Evolutionary conservation across 2,113 vertebrate genomes (phyloP).

Genomic region (Hyperoodon ampullatus): DNA sequence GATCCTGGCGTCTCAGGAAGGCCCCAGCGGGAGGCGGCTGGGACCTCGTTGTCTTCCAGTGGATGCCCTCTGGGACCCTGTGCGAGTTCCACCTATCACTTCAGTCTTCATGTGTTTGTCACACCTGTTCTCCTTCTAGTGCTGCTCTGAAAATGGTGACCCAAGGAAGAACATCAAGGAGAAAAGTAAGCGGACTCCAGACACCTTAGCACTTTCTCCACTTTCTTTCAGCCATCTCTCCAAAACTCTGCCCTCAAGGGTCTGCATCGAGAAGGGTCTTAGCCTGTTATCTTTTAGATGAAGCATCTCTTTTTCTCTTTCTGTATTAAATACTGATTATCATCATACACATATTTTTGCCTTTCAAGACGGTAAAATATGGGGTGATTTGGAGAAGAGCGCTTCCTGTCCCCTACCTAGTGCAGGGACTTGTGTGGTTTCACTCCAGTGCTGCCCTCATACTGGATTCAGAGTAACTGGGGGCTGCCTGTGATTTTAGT

Average conservation of each 20-base stretch:
- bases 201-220: neutral
- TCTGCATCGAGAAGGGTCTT: neutral
- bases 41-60: neutral
- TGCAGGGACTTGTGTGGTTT: neutral
- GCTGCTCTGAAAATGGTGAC: conserved; percentile 58
- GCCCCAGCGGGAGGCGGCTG: neutral
- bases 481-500: neutral
- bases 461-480: neutral
- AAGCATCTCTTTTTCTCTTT: neutral
- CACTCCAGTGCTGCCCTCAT: neutral
- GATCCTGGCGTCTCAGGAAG: neutral
- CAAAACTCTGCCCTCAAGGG: neutral
- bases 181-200: conserved; percentile 67
- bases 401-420: neutral
- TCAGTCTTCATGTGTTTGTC: neutral
- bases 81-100: neutral
- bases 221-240: neutral
- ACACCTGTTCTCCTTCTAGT: conserved; percentile 51
- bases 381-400: neutral
- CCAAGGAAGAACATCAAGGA: conserved; percentile 44
- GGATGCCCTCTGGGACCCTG: neutral
- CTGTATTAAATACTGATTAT: neutral
- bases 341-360: neutral
- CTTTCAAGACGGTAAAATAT: neutral
- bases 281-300: neutral